These are phyloP conservation scores for Sitobion miscanthi DNA, from an alignment of 1,140 invertebrate species.

Conservation along the genomic window DNA sequence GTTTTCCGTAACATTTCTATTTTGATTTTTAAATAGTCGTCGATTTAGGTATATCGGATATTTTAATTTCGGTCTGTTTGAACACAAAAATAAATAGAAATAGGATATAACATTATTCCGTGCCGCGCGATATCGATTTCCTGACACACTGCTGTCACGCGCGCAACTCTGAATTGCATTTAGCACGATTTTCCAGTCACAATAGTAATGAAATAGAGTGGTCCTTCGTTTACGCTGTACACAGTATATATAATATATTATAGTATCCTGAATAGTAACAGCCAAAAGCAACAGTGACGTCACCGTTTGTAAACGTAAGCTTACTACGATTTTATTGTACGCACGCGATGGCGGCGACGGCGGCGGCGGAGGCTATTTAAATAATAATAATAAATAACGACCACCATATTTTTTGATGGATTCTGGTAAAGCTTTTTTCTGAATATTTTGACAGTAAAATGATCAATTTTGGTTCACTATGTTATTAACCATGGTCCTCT, in stretches of 20 bases:
- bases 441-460: too few species aligned
- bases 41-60: not conserved
- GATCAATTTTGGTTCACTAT: too few species aligned
- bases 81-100: not conserved
- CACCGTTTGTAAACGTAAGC: not conserved
- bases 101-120: not conserved
- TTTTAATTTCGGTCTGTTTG: not conserved
- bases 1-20: not conserved
- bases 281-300: constrained; percentile 33
- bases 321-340: constrained; percentile 6
- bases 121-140: constrained; percentile 19
- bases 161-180: constrained; percentile 47
- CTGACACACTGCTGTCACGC: constrained; percentile 31
- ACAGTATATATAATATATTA: not conserved
- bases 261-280: not conserved
- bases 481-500: too few species aligned
- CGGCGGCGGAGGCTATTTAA: not conserved
- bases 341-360: not conserved
- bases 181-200: constrained; percentile 42
- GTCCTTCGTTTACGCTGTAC: not conserved
- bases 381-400: not conserved
- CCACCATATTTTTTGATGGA: too few species aligned
- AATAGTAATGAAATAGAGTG: constrained; percentile 25
- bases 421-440: too few species aligned
- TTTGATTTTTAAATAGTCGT: not conserved